A percentile compares a stretch with the other conserved stretches of the same genome.
phyloP scores from a whole-genome alignment of 2,888 invertebrate species.

The Dynastes hyllus region DNA sequence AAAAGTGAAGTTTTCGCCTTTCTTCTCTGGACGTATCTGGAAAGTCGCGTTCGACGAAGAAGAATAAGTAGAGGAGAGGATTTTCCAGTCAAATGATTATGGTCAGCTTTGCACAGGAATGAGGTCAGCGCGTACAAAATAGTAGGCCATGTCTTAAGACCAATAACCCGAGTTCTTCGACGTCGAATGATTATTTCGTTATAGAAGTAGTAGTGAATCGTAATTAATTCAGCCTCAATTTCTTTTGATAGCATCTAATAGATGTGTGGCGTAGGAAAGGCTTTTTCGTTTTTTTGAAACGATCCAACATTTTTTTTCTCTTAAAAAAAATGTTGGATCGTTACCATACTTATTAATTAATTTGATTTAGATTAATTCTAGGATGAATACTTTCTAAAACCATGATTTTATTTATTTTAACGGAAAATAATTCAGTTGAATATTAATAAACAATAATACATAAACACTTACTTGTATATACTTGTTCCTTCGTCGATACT shows the following conservation, averaged over 20 bases:
- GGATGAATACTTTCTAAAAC: neutral
- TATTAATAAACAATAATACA: conserved; percentile 6
- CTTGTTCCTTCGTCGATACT: neutral
- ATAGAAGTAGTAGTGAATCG: conserved; percentile 10
- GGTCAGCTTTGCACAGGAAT: conserved; percentile 54
- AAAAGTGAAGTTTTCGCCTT: conserved; percentile 42
- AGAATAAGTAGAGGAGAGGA: neutral
- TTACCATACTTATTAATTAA: no score
- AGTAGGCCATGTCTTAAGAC: conserved; percentile 57
- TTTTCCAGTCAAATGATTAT: conserved; percentile 41
- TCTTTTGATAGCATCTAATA: conserved; percentile 3
- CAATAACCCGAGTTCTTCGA: conserved; percentile 53
- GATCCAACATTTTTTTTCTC: neutral
- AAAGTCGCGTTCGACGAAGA: conserved; percentile 41
- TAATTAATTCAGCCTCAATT: conserved; percentile 46
- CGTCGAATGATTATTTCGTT: conserved; percentile 33
- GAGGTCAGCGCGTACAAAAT: conserved; percentile 58
- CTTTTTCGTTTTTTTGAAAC: neutral
- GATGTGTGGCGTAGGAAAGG: neutral
- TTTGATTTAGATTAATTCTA: neutral
- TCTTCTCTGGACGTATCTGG: conserved; percentile 33
- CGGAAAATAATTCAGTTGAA: neutral
- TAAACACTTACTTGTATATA: conserved; percentile 33
- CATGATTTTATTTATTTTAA: neutral
- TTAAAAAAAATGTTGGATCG: neutral